Evolutionary conservation across 2,797 vertebrate genomes (phyloP).

Genomic region (Lagodon rhomboides): DNA sequence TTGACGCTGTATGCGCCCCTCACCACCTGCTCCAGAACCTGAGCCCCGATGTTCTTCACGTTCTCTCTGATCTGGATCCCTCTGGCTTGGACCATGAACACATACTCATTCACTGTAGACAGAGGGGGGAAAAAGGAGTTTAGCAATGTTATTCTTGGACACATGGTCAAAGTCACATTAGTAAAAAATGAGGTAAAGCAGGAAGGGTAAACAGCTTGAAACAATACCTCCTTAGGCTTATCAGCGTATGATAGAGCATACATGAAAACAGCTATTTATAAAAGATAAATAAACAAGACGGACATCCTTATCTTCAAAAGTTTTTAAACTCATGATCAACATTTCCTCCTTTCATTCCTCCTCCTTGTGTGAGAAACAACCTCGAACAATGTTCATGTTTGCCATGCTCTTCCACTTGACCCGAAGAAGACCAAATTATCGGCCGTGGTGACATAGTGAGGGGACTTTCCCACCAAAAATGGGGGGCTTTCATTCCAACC

Average conservation of each 20-base stretch:
- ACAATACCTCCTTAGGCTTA: neutral
- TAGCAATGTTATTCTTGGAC: constrained; percentile 8
- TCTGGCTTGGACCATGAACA: constrained; percentile 98
- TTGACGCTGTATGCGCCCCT: constrained; percentile 92
- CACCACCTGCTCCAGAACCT: constrained; percentile 96
- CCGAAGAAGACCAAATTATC: constrained; percentile 24
- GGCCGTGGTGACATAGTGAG: constrained; percentile 1
- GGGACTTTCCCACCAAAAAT: constrained; percentile 49
- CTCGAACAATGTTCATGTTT: constrained; percentile 5
- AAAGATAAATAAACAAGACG: neutral
- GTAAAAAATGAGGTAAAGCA: neutral
- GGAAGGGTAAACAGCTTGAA: neutral
- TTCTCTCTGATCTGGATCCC: constrained; percentile 96
- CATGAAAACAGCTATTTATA: neutral
- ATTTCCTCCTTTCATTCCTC: neutral
- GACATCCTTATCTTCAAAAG: neutral
- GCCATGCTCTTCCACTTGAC: constrained; percentile 33
- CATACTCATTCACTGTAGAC: constrained; percentile 95
- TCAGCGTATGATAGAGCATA: neutral
- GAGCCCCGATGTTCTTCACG: constrained; percentile 93
- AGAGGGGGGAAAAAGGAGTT: constrained; percentile 4
- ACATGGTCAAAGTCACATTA: neutral
- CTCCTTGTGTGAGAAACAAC: constrained; percentile 12
- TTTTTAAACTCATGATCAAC: constrained; percentile 2
- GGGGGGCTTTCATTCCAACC: constrained; percentile 36